A percentile compares a stretch with the other conserved stretches of the same genome.
Evolutionary conservation across 2,797 vertebrate genomes (phyloP).

Genomic region (Pseudocheirus occidentalis): DNA sequence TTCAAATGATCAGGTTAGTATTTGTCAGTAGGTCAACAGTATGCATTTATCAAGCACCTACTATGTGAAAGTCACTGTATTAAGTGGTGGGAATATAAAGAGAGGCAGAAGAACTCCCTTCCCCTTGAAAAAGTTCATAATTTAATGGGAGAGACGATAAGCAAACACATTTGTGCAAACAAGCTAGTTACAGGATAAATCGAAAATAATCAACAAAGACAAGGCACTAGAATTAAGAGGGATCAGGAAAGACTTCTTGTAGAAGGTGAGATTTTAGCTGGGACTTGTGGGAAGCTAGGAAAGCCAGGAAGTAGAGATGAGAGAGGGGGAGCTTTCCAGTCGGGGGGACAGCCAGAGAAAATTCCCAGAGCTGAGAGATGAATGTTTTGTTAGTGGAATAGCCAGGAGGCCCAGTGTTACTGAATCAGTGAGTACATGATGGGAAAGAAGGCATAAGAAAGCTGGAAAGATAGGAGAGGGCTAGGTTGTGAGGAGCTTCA

Average conservation of each 20-base stretch:
- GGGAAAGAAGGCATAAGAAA: not conserved
- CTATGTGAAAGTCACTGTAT: not conserved
- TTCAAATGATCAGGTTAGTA: constrained; percentile 75
- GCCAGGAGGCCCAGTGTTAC: not conserved
- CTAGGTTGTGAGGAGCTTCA: not conserved
- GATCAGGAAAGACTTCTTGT: not conserved
- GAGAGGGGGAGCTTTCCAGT: not conserved
- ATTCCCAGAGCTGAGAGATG: not conserved
- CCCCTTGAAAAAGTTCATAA: not conserved
- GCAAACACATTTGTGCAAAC: not conserved
- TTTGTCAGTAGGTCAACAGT: constrained; percentile 24
- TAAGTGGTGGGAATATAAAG: not conserved
- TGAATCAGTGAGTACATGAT: not conserved
- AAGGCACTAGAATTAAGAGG: not conserved
- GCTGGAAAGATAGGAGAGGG: not conserved
- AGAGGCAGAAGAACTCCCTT: not conserved
- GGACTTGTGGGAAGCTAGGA: not conserved
- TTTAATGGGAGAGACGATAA: not conserved
- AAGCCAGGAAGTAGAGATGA: not conserved
- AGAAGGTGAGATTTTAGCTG: not conserved
- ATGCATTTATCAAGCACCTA: not conserved
- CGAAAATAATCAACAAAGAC: not conserved
- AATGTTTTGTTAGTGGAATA: not conserved
- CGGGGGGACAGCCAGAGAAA: not conserved
- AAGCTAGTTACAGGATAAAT: not conserved